Conservation (phyloP, 2,797 vertebrate genomes). For the Acipenser transmontanus region DNA sequence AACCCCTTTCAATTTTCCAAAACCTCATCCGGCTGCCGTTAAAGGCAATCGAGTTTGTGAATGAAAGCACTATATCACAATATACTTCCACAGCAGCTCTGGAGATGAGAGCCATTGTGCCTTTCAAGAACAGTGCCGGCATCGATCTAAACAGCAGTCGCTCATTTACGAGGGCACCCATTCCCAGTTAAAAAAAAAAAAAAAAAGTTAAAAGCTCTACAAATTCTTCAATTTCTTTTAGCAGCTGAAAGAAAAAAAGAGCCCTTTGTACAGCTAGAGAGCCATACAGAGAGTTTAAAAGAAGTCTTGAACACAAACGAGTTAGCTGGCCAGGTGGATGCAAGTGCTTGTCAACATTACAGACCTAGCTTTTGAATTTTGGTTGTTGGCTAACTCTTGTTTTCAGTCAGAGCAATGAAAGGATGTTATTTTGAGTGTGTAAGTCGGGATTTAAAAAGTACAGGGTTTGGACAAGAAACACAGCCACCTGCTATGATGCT, state of each 20-base stretch:
- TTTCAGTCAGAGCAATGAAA: constrained; percentile 45
- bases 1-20: constrained; percentile 67
- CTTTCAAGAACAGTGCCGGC: constrained; percentile 51
- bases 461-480: too few relatives aligned
- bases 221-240: constrained; percentile 40
- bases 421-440: constrained; percentile 40
- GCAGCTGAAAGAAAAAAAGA: constrained; percentile 35
- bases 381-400: constrained; percentile 56
- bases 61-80: constrained; percentile 73
- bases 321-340: constrained; percentile 42
- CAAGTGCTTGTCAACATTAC: constrained; percentile 38
- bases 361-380: constrained; percentile 37
- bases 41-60: constrained; percentile 69
- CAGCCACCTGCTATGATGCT: too few relatives aligned
- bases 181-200: constrained; percentile 31
- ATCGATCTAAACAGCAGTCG: constrained; percentile 58
- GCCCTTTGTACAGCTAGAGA: constrained; percentile 28
- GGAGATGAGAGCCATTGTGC: constrained; percentile 39
- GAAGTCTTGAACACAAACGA: constrained; percentile 36
- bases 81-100: constrained; percentile 63
- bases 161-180: constrained; percentile 31
- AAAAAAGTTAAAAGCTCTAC: constrained; percentile 30
- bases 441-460: constrained; percentile 20
- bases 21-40: constrained; percentile 55
- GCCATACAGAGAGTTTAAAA: constrained; percentile 13